These are phyloP conservation scores for Malurus alboscapulatus DNA, from an alignment of 2,113 vertebrate species.

Conservation along the genomic window DNA sequence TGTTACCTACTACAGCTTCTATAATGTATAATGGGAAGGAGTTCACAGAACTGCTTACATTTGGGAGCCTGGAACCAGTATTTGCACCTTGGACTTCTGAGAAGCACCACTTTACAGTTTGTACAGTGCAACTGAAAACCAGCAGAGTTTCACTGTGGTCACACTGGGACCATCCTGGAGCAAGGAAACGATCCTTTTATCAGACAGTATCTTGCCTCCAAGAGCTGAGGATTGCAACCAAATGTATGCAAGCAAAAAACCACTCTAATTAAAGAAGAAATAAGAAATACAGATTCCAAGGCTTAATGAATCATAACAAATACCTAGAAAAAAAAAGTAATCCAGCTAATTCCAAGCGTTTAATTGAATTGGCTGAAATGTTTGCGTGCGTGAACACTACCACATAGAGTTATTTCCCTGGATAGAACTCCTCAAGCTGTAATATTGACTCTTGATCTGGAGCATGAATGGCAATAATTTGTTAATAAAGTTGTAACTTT, in stretches of 20 bases:
- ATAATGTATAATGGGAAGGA: background rate
- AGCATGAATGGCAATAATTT: background rate
- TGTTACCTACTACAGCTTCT: background rate
- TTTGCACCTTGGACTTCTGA: background rate
- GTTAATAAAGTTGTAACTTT: background rate
- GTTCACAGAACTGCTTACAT: background rate
- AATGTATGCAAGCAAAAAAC: background rate
- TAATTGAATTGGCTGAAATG: background rate
- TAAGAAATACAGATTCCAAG: background rate
- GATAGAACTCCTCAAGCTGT: background rate
- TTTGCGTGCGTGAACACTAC: background rate
- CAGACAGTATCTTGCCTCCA: background rate
- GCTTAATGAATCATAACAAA: conserved; percentile 31
- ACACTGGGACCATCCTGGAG: background rate
- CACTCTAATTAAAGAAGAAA: background rate
- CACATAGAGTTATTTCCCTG: background rate
- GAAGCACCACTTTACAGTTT: background rate
- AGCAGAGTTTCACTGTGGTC: background rate
- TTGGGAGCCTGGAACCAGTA: background rate
- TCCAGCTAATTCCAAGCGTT: background rate
- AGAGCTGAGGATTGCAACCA: background rate
- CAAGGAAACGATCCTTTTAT: accelerated
- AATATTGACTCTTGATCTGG: background rate
- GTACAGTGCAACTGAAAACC: background rate
- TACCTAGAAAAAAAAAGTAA: background rate